phyloP scores from a whole-genome alignment of 1,140 invertebrate genomes.

The Trachymyrmex septentrionalis region DNA sequence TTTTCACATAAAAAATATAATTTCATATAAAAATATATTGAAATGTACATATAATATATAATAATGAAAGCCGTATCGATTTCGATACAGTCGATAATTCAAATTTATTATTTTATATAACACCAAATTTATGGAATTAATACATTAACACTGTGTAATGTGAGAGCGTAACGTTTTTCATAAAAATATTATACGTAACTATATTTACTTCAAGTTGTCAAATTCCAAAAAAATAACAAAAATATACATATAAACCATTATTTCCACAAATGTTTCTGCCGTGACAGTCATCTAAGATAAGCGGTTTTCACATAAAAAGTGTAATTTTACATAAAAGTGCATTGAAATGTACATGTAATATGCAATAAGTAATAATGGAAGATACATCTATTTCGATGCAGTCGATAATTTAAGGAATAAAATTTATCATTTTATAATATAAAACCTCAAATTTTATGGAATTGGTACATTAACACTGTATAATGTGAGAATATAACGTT shows the following conservation, averaged over 20 bases:
- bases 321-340: background rate
- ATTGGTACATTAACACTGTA: background rate
- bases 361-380: constrained; percentile 1
- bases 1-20: constrained; percentile 1
- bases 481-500: background rate
- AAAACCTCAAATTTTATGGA: background rate
- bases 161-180: background rate
- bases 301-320: background rate
- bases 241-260: constrained; percentile 38
- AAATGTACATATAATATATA: background rate
- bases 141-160: background rate
- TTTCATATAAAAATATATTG: background rate
- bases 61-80: background rate
- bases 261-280: background rate
- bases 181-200: constrained; percentile 4
- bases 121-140: constrained; percentile 19
- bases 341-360: background rate
- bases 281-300: constrained; percentile 20
- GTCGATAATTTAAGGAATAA: constrained; percentile 2
- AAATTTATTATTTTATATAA: background rate
- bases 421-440: background rate
- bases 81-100: background rate
- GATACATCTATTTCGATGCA: background rate
- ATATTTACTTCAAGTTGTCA: background rate
- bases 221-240: constrained; percentile 7